Evolutionary conservation across 2,888 invertebrate species (phyloP), one percentile per base, ranked within the genome.

Genomic region (Hemistola chrysoprasaria): DNA sequence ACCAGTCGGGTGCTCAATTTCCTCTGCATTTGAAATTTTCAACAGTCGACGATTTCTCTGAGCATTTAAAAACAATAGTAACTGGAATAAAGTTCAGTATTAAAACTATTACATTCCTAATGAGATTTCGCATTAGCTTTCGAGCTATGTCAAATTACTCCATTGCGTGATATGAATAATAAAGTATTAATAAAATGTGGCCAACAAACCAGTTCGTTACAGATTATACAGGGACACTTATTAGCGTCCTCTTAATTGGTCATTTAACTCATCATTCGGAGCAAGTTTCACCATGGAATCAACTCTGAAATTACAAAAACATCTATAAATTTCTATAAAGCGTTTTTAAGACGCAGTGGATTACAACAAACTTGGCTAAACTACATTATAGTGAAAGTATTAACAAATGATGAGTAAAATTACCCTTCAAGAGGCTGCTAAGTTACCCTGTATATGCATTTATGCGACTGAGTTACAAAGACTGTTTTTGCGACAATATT

Each of bases 161-260:
- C 75, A 80, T 84, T 84, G 79, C 79, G 84, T 85, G 85, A 86
- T 85, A 70, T 73, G 72, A 78, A 75, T 72, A 76, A 76, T 53
- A 67, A 76, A 78, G 79, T 83, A 83, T 84, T 85, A 84, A 65
- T 60, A 62, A 70, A 74, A 60, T 68, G 80, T 79, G 80, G 74
- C 82, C 79, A 82, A 81, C 66, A 66, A 65, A n/a, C n/a, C n/a
- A n/a, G n/a, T 61, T 37, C 32, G 37, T 42, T 63, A 59, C 60
- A 60, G 64, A 59, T 59, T 60, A 58, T 61, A 55, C n/a, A n/a
- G n/a, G n/a, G n/a, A n/a, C n/a, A n/a, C n/a, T n/a, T n/a, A n/a
- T n/a, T n/a, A n/a, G n/a, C n/a, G n/a, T n/a, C n/a, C n/a, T n/a
- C n/a, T n/a, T n/a, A n/a, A n/a, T n/a, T n/a, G n/a, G n/a, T n/a